Conservation (phyloP, 2,888 invertebrate genomes). For the Noctua pronuba region DNA sequence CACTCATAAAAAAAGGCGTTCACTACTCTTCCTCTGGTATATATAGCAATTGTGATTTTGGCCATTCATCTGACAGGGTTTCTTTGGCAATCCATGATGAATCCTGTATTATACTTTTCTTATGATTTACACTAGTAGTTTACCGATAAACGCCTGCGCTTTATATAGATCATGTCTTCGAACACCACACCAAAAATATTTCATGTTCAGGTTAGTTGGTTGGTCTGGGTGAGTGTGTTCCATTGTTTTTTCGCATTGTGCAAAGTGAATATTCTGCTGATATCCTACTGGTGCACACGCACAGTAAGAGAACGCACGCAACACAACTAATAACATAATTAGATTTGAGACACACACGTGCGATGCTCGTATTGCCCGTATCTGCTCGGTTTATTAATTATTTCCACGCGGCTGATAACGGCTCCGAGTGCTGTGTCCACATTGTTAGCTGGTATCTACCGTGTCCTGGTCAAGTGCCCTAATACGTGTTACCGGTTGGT, state of each 20-base stretch:
- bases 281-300: not conserved
- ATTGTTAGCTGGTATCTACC: constrained; percentile 40
- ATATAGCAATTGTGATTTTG: not conserved
- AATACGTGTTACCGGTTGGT: constrained; percentile 3
- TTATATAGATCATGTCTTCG: not conserved
- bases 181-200: not conserved
- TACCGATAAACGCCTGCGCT: not conserved
- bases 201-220: not conserved
- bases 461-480: constrained; percentile 41
- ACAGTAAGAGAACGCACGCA: constrained; percentile 48
- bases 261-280: constrained; percentile 27
- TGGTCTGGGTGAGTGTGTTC: not conserved
- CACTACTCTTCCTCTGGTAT: not conserved
- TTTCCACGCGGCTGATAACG: constrained; percentile 51
- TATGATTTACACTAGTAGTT: not conserved
- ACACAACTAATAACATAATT: constrained; percentile 64
- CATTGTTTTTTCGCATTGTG: not conserved
- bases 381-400: constrained; percentile 46
- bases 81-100: not conserved
- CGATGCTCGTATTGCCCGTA: constrained; percentile 35
- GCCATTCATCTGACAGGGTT: not conserved
- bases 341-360: constrained; percentile 54
- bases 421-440: constrained; percentile 42
- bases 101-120: not conserved
- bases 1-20: not conserved